Conservation (phyloP, 2,888 invertebrate genomes). For the Xestia sexstrigata region DNA sequence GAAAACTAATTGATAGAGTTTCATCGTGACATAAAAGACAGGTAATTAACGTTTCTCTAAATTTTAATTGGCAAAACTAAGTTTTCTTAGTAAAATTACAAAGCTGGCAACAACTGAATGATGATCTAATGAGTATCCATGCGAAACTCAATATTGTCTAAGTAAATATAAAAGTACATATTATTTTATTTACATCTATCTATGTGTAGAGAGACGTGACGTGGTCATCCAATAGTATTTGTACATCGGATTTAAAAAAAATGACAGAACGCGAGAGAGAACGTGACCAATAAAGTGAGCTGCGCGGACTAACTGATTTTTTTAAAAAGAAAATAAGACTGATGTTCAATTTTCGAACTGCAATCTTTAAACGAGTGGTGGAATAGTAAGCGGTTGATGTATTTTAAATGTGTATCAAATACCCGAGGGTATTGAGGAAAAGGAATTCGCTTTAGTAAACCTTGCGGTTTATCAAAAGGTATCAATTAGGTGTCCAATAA, state of each 20-base stretch:
- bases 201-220: neutral
- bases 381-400: neutral
- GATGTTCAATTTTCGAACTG: slow-evolving; percentile 21
- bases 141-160: neutral
- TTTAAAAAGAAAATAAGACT: neutral
- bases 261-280: neutral
- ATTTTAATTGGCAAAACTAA: neutral
- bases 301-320: neutral
- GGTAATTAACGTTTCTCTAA: too few relatives aligned
- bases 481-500: neutral
- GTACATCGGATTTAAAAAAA: neutral
- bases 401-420: neutral
- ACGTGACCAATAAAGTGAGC: slow-evolving; percentile 40
- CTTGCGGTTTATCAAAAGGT: neutral
- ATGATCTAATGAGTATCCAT: neutral
- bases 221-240: neutral
- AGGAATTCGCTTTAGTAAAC: neutral
- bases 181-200: neutral
- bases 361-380: slow-evolving; percentile 5
- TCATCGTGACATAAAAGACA: neutral
- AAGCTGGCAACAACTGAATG: neutral
- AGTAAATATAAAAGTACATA: neutral
- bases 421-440: too few relatives aligned
- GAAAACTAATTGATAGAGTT: neutral
- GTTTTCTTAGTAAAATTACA: neutral